phyloP scores from a whole-genome alignment of 2,888 invertebrate genomes.

The Cynaeus angustus region DNA sequence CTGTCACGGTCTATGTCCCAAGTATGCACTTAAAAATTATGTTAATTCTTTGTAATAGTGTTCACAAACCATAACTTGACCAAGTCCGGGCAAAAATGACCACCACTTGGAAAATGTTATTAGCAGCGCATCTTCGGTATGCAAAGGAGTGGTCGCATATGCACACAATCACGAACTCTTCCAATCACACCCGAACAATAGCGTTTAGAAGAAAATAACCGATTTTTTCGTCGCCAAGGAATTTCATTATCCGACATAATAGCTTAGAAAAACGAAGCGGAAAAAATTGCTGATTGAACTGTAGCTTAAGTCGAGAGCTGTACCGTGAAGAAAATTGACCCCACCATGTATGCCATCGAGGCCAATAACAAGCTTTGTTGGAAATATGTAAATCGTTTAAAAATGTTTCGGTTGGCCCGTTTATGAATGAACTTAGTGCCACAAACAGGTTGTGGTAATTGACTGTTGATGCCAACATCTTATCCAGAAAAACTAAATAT shows the following conservation, averaged over 20 bases:
- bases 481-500: slow-evolving; percentile 6
- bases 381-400: neutral
- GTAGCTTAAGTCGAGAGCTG: slow-evolving; percentile 42
- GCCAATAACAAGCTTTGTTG: neutral
- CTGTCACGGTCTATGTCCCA: slow-evolving; percentile 56
- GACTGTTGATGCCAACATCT: neutral
- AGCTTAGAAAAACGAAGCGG: slow-evolving; percentile 48
- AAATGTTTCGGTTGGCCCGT: slow-evolving; percentile 1
- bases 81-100: slow-evolving; percentile 31
- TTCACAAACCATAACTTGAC: slow-evolving; percentile 54
- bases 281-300: slow-evolving; percentile 51
- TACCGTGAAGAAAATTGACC: slow-evolving; percentile 50
- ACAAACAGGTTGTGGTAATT: slow-evolving; percentile 20
- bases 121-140: slow-evolving; percentile 26
- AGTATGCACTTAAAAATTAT: slow-evolving; percentile 60
- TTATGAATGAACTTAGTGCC: slow-evolving; percentile 28
- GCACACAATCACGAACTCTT: slow-evolving; percentile 43
- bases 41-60: slow-evolving; percentile 58
- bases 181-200: slow-evolving; percentile 14
- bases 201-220: slow-evolving; percentile 11
- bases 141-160: slow-evolving; percentile 36
- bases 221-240: slow-evolving; percentile 36
- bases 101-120: neutral
- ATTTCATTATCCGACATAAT: slow-evolving; percentile 48
- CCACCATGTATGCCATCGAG: slow-evolving; percentile 17